Evolutionary conservation across 2,888 invertebrate genomes (phyloP).

Genomic region (Isoperla grammatica): DNA sequence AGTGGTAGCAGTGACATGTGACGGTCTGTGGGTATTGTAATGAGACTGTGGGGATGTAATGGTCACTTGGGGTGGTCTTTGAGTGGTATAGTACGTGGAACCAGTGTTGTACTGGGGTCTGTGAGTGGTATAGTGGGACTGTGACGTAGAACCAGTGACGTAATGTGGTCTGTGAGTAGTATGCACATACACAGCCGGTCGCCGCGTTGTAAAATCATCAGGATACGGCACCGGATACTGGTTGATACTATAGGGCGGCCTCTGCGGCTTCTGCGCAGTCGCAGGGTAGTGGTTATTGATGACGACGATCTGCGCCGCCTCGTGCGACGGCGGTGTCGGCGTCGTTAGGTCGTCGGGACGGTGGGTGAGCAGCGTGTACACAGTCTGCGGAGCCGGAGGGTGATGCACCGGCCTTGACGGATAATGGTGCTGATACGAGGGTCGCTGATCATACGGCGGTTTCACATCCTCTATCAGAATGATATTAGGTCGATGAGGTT

Average conservation of each 20-base stretch:
- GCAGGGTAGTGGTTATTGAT: conserved; percentile 11
- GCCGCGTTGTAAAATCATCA: too few relatives aligned
- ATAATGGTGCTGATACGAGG: too few relatives aligned
- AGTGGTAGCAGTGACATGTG: too few relatives aligned
- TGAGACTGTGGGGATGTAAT: too few relatives aligned
- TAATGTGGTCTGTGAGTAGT: too few relatives aligned
- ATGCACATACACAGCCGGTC: too few relatives aligned
- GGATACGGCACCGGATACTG: too few relatives aligned
- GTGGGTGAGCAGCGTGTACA: background rate
- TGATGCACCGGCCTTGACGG: too few relatives aligned
- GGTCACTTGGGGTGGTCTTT: background rate
- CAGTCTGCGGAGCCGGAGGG: background rate
- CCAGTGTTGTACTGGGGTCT: background rate
- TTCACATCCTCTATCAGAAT: background rate
- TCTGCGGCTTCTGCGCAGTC: background rate
- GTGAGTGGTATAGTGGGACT: background rate
- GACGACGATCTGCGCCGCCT: conserved; percentile 4
- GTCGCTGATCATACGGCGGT: too few relatives aligned
- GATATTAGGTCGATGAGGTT: background rate
- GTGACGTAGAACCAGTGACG: too few relatives aligned
- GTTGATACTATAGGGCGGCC: too few relatives aligned
- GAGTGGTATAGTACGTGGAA: background rate
- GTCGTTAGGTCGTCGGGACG: background rate
- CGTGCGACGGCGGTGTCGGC: background rate
- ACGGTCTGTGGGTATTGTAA: too few relatives aligned